Evolutionary conservation across 2,113 vertebrate genomes (phyloP).

Genomic region (Rhineura floridana): DNA sequence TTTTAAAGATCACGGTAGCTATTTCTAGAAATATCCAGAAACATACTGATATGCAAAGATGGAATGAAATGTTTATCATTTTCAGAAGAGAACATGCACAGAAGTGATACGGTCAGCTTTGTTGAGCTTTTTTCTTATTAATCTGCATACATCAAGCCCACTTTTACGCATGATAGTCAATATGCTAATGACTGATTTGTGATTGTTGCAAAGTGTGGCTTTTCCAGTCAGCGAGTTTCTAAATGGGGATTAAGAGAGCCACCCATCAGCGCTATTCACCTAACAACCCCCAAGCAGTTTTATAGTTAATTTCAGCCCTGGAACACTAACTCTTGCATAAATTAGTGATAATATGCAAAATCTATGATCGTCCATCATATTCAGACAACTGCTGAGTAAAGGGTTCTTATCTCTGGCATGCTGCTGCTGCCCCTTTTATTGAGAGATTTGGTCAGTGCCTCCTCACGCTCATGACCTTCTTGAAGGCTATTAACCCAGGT

Average conservation of each 20-base stretch:
- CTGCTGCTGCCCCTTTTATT: neutral
- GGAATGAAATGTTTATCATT: neutral
- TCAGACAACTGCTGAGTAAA: conserved; percentile 36
- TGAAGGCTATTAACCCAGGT: neutral
- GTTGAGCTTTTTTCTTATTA: conserved; percentile 28
- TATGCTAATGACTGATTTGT: conserved; percentile 54
- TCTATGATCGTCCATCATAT: conserved; percentile 50
- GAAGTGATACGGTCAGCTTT: conserved; percentile 23
- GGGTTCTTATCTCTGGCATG: conserved; percentile 9
- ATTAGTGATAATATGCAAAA: conserved; percentile 64
- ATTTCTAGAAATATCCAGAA: conserved; percentile 19
- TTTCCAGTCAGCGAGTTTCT: conserved; percentile 55
- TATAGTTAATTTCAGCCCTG: conserved; percentile 53
- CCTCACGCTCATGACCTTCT: neutral
- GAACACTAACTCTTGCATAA: conserved; percentile 51
- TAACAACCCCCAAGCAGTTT: conserved; percentile 47
- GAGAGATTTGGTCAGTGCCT: conserved; percentile 25
- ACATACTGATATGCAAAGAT: conserved; percentile 28
- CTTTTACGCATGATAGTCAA: conserved; percentile 53
- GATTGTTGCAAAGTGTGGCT: conserved; percentile 45
- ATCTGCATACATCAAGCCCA: conserved; percentile 48
- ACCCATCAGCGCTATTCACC: conserved; percentile 42
- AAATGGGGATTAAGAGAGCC: conserved; percentile 53
- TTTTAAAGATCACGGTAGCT: conserved; percentile 30
- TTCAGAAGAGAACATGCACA: neutral